Conservation (phyloP, 2,113 vertebrate genomes). For the Zootoca vivipara region DNA sequence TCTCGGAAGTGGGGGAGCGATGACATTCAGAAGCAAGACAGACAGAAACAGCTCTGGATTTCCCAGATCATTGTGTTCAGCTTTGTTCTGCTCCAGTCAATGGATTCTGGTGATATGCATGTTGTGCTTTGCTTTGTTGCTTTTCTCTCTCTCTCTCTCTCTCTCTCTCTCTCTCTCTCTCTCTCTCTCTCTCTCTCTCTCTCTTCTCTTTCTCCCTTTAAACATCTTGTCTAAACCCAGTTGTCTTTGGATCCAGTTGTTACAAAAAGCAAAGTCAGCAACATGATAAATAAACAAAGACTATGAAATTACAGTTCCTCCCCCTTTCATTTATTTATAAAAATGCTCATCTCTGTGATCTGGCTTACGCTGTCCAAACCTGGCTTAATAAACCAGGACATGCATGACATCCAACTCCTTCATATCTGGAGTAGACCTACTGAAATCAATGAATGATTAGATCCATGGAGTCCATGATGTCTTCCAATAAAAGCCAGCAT, state of each 20-base stretch:
- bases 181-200: conserved; percentile 38
- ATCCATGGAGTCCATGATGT: not conserved
- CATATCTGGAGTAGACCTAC: not conserved
- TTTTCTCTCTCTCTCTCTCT: conserved; percentile 40
- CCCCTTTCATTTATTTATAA: not conserved
- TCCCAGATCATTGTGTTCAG: not conserved
- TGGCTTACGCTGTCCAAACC: not conserved
- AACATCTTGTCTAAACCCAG: conserved; percentile 35
- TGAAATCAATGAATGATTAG: too few relatives aligned
- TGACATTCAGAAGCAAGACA: not conserved
- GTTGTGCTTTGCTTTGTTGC: conserved; percentile 32
- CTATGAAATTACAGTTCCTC: not conserved
- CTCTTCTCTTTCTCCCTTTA: conserved; percentile 21
- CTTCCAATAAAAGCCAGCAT: not conserved
- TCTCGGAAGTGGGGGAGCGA: not conserved
- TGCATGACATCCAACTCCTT: not conserved
- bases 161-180: conserved; percentile 10
- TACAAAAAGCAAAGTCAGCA: conserved; percentile 20
- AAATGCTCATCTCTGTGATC: not conserved
- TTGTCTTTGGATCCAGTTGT: conserved; percentile 41
- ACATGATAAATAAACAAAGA: conserved; percentile 45
- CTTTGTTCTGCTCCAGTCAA: conserved; percentile 17
- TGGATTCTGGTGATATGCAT: conserved; percentile 41
- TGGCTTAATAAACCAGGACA: not conserved
- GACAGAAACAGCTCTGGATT: not conserved